Evolutionary conservation across 2,888 invertebrate species (phyloP).

Genomic region (Cephus rjabovi): DNA sequence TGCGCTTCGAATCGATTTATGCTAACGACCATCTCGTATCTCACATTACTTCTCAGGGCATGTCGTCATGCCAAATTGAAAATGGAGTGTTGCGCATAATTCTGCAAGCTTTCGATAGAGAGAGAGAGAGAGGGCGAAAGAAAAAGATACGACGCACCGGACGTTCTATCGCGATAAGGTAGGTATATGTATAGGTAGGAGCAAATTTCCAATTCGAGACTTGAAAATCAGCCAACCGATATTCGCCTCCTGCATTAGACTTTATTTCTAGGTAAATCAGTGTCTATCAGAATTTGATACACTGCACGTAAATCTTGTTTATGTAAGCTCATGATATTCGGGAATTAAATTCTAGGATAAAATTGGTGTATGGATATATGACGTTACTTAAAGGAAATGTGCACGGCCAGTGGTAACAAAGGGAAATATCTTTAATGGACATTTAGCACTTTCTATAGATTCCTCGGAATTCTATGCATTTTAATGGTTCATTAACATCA

Average conservation of each 20-base stretch:
- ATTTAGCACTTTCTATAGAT: not conserved
- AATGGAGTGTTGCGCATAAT: not conserved
- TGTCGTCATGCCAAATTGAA: not conserved
- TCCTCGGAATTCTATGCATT: not conserved
- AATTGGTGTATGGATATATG: not conserved
- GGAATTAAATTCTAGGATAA: not conserved
- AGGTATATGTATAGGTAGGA: not conserved
- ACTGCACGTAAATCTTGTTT: not conserved
- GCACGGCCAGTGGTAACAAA: not conserved
- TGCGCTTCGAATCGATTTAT: conserved; percentile 1
- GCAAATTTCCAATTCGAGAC: not conserved
- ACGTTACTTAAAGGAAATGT: not conserved
- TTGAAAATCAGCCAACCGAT: not conserved
- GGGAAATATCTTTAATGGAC: not conserved
- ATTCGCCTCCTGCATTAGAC: not conserved
- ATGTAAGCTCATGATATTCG: not conserved
- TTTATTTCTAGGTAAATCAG: not conserved
- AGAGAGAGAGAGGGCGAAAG: not conserved
- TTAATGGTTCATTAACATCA: not conserved
- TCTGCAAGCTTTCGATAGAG: not conserved
- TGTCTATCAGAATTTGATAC: not conserved
- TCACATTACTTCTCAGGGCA: not conserved
- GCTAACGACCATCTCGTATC: conserved; percentile 1
- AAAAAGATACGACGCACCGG: not conserved
- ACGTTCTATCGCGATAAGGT: not conserved